These are phyloP conservation scores for Cheilinus undulatus DNA, from an alignment of 2,113 vertebrate genomes.

Conservation along the genomic window DNA sequence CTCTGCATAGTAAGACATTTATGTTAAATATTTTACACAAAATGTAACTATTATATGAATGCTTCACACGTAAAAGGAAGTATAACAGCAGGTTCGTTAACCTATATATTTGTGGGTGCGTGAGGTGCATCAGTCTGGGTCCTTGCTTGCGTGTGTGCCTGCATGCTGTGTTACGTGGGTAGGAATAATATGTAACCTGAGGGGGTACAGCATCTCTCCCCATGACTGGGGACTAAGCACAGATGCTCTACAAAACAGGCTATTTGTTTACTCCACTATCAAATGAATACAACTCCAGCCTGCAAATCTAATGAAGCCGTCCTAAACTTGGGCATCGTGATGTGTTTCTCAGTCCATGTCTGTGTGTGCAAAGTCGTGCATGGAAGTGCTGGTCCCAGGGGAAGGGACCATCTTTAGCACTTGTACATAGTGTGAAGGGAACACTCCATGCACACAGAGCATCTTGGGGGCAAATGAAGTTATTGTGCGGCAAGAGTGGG, in stretches of 20 bases:
- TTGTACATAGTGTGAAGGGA: constrained; percentile 69
- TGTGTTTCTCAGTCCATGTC: constrained; percentile 33
- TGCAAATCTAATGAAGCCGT: constrained; percentile 73
- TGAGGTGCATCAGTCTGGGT: constrained; percentile 55
- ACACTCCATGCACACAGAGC: constrained; percentile 66
- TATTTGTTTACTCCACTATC: constrained; percentile 62
- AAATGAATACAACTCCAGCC: constrained; percentile 56
- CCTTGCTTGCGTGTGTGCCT: constrained; percentile 36
- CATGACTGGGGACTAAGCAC: constrained; percentile 65
- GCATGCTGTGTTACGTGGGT: constrained; percentile 48
- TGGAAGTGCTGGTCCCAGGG: constrained; percentile 79
- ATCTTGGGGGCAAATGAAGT: constrained; percentile 84
- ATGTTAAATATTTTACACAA: not conserved
- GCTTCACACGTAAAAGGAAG: not conserved
- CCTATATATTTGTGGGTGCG: constrained; percentile 62
- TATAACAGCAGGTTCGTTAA: constrained; percentile 60
- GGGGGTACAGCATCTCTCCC: constrained; percentile 62
- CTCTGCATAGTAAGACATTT: not conserved
- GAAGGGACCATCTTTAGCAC: constrained; percentile 80
- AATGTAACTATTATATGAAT: not conserved
- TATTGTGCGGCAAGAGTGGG: constrained; percentile 81
- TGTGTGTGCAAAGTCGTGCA: constrained; percentile 60
- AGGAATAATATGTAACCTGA: constrained; percentile 70
- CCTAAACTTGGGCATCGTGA: constrained; percentile 55
- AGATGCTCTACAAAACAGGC: constrained; percentile 67